Evolutionary conservation across 1,140 invertebrate species (phyloP).

Genomic region (Drosophila mojavensis): DNA sequence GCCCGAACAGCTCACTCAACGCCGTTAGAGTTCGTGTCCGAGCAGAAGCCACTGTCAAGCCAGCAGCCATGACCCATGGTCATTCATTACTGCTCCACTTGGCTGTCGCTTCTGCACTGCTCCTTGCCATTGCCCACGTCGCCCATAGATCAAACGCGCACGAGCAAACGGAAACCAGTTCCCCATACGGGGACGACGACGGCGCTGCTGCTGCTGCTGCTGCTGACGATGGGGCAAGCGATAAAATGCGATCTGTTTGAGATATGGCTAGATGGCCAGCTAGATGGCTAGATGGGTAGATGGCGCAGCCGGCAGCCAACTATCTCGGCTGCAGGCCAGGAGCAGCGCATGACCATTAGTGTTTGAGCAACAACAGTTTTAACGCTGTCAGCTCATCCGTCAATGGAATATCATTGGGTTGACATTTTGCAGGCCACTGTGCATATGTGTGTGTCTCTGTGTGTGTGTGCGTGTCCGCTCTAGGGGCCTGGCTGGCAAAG

Average conservation of each 20-base stretch:
- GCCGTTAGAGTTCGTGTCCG: slow-evolving; percentile 37
- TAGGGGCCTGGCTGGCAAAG: slow-evolving; percentile 27
- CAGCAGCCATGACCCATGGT: slow-evolving; percentile 80
- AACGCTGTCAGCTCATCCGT: slow-evolving; percentile 84
- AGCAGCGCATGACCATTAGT: slow-evolving; percentile 74
- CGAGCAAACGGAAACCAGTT: slow-evolving; percentile 58
- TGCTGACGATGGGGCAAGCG: slow-evolving; percentile 37
- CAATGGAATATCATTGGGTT: slow-evolving; percentile 83
- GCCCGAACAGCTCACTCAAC: slow-evolving; percentile 77
- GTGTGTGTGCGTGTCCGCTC: slow-evolving; percentile 58
- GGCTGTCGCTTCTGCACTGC: slow-evolving; percentile 46
- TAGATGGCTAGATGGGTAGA: slow-evolving; percentile 1
- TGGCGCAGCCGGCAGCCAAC: background rate
- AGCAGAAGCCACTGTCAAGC: slow-evolving; percentile 54
- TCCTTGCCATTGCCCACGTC: slow-evolving; percentile 42
- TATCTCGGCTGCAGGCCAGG: slow-evolving; percentile 12
- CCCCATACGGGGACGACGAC: slow-evolving; percentile 5
- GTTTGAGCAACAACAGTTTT: slow-evolving; percentile 84
- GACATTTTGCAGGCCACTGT: slow-evolving; percentile 73
- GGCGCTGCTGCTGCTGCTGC: background rate
- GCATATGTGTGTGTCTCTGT: slow-evolving; percentile 14
- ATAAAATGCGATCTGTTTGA: slow-evolving; percentile 59
- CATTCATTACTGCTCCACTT: slow-evolving; percentile 79
- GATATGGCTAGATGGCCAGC: slow-evolving; percentile 21
- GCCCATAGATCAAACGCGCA: slow-evolving; percentile 74